Conservation (phyloP, 2,797 vertebrate genomes). For the Hyperoplus lanceolatus region DNA sequence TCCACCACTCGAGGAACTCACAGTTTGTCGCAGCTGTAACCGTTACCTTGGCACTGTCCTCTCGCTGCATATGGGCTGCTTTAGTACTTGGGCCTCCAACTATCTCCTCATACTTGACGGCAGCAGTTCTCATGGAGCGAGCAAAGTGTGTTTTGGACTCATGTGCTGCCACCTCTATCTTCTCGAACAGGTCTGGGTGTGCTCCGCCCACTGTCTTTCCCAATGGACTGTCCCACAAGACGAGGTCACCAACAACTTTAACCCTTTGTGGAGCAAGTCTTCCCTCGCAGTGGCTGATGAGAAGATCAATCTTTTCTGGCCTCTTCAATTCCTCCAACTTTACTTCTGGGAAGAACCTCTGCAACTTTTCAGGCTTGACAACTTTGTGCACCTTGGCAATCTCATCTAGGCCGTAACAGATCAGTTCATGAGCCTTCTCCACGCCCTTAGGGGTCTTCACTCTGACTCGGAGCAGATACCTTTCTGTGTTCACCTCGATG, state of each 20-base stretch:
- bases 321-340: no score
- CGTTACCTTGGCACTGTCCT: neutral
- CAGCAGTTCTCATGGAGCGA: neutral
- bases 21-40: no score
- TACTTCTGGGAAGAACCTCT: no score
- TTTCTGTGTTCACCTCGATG: neutral
- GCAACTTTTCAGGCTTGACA: no score
- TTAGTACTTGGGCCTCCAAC: no score
- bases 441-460: neutral
- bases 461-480: neutral
- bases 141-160: constrained; percentile 10
- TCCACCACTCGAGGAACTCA: constrained; percentile 9
- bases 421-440: no score
- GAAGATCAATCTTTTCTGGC: no score
- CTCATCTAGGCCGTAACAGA: no score
- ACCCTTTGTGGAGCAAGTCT: neutral
- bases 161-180: neutral
- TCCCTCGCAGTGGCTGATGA: neutral
- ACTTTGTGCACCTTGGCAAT: no score
- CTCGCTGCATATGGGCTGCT: no score
- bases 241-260: neutral
- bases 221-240: neutral
- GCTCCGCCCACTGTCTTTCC: constrained; percentile 14
- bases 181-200: constrained; percentile 1
- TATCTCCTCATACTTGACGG: neutral